Percentiles rank a stretch among this genome's conserved stretches.
These are phyloP conservation scores for Callorhinus ursinus DNA, from an alignment of 2,113 vertebrate genomes.

Conservation along the genomic window DNA sequence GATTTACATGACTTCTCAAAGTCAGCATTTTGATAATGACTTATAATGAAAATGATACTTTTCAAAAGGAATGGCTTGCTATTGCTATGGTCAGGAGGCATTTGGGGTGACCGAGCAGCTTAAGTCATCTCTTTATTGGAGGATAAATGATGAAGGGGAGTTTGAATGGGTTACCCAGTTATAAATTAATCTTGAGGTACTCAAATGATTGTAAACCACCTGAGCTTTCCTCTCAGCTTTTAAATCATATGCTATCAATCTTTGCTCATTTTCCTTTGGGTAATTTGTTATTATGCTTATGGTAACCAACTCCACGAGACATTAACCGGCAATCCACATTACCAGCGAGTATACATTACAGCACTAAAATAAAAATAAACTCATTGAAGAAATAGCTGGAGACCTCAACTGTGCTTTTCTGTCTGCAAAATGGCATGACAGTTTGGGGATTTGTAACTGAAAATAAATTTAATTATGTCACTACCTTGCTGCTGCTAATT, in stretches of 20 bases:
- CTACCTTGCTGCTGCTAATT: conserved; percentile 73
- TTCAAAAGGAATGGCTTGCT: conserved; percentile 47
- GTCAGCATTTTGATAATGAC: conserved; percentile 69
- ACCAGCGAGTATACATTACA: conserved; percentile 57
- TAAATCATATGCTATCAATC: conserved; percentile 79
- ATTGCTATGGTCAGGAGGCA: conserved; percentile 55
- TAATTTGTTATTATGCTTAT: conserved; percentile 79
- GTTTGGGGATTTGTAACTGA: conserved; percentile 74
- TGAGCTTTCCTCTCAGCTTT: conserved; percentile 78
- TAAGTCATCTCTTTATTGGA: conserved; percentile 71
- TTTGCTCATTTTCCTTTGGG: conserved; percentile 77
- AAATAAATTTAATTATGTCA: conserved; percentile 79
- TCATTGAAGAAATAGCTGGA: conserved; percentile 61
- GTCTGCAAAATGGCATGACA: conserved; percentile 72
- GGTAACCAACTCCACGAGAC: conserved; percentile 62
- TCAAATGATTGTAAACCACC: conserved; percentile 69
- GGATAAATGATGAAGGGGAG: conserved; percentile 71
- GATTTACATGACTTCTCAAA: conserved; percentile 57
- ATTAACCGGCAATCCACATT: conserved; percentile 65
- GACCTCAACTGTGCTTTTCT: conserved; percentile 66
- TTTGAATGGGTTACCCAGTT: conserved; percentile 77
- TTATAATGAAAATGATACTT: conserved; percentile 51
- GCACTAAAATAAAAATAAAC: conserved; percentile 76
- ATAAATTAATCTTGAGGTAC: conserved; percentile 76
- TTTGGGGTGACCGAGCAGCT: conserved; percentile 44